Evolutionary conservation across 2,113 vertebrate genomes (phyloP), one percentile per base, ranked within the genome.

Genomic region (Pyxicephalus adspersus): DNA sequence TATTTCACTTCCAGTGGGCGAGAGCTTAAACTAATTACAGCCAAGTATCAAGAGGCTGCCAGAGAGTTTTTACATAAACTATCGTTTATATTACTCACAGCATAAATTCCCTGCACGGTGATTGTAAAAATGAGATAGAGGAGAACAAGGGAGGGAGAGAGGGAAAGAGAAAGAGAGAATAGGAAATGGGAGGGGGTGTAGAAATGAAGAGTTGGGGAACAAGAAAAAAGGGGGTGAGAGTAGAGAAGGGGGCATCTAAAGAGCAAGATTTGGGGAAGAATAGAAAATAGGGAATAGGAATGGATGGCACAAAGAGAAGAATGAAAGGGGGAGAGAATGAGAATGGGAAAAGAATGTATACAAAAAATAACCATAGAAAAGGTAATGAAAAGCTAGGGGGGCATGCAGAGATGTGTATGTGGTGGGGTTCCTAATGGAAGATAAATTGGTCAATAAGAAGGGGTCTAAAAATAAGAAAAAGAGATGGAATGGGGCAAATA

Each of bases 1-100:
- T 63, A 73, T 72, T 81, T 72, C 67, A 64, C 38, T 80, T 80
- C 65, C 77, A 80, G 34, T 61, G 77, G 54, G 23, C 52, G 77
- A 60, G 66, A 63, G 77, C 34, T 67, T 63, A 80, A 80, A 80
- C 77, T 71, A 80, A 80, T 80, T 80, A 80, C 67, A 54, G 50
- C 34, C 58, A 72, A 81, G 68, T 81, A 81, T 72, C 77, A 51
- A 57, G 67, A 52, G 57, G 78, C 38, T 54, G 67, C 54, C 23
- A 29, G 18, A 29, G 23, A 54, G n/a, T 18, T 38, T 79, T 20
- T 58, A 79, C 64, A 79, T 26, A 68, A 6, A 67, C 51, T 68
- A n/a, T 64, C 60, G 58, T 64, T 64, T 76, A 64, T 65, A 66
- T 55, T 28, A 66, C 29, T 77, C 38, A 38, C 20, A 45, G 54